Base-by-base conservation (phyloP, 30 jellyfish, hydroid and myxozoan species). In the Sanderia malayensis region DNA sequence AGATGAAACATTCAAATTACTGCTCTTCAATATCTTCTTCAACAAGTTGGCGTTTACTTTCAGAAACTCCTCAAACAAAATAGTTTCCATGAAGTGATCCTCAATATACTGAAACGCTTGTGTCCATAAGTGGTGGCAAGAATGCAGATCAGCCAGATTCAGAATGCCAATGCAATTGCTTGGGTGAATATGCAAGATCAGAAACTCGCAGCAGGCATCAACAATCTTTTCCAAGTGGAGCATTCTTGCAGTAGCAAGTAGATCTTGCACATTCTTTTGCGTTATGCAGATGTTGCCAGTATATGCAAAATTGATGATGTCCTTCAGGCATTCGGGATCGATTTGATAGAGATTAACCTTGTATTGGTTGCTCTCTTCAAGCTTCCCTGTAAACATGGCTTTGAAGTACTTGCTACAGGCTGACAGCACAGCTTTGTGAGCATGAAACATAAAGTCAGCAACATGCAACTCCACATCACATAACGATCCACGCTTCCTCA, bases 401-500 rank as follows among this genome's bases (percentile, higher is more conserved):
- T 88, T 88, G 80, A 88, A 88, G 63, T 88, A 88, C 32, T 81
- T 87, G 65, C 97, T 88, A 23, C 86, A 72, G 9, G 97, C 97
- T 46, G 97, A 88, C 41, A 88, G 53, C 2, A 88, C 97, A 46
- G 78, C 94, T 68, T 88, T 88, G 60, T 88, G 97, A 13, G 95
- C 97, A 17, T 46, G 57, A 30, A 75, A 47, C 4, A 62, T 64
- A 27, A 68, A 47, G 34, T 78, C 93, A 1, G 92, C 87, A 33
- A 81, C 95, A 17, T 71, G 90, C 4, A 88, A 81, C 70, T 88
- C 97, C 0, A 88, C 94, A 68, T 88, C 97, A 60, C 97, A 88
- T 20, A 88, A 70, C 47, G 79, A 84, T 37, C 83, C 94, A 23
- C 87, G 57, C 31, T 78, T 67, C 18, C 97, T 74, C 33, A 88